Evolutionary conservation across 2,797 vertebrate genomes (phyloP), one percentile per base, ranked within the genome.

Genomic region (Aphelocoma californica): DNA sequence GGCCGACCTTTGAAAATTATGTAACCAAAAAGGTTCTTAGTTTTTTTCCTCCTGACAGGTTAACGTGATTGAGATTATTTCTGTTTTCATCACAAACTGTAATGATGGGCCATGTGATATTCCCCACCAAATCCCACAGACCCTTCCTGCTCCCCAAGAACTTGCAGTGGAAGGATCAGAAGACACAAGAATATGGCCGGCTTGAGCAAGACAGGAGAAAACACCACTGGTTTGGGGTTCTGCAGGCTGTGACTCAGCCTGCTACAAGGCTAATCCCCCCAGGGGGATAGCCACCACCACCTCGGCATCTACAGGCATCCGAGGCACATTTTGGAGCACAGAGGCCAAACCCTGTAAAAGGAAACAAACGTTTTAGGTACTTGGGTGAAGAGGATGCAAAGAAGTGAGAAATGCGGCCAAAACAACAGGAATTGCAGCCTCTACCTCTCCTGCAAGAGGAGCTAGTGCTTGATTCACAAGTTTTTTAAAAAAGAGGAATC

Each of bases 1-100:
- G 67, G 77, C 7, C 5, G 17, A 34, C 26, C 86, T 75, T 80
- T 82, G 38, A 34, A 50, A 74, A 90, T 95, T 97, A 91, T 8
- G 17, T 81, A 96, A 92, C 60, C 51, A 32, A 62, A 93, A 65
- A 48, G 57, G 53, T 25, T 54, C 32, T 12, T 69, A 15, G 58
- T 60, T 60, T 54, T 67, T 69, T 62, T 25, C 12, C 32, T 75
- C 16, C 58, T 75, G 42, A 71, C 31, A 85, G 36, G 47, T 71
- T 73, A 61, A 86, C 3, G 3, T 57, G 47, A 32, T 70, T 73
- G 47, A 80, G 58, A 88, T 58, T 47, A 60, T 48, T 95, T 73
- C 70, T 94, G 45, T 1, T 80, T 80, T 48, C 51, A 74, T 58
- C 58, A 44, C 50, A 75, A 81, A 66, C 9, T 10, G 62, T 28